Evolutionary conservation across 2,113 vertebrate species (phyloP).

Genomic region (Coptodon rendalli): DNA sequence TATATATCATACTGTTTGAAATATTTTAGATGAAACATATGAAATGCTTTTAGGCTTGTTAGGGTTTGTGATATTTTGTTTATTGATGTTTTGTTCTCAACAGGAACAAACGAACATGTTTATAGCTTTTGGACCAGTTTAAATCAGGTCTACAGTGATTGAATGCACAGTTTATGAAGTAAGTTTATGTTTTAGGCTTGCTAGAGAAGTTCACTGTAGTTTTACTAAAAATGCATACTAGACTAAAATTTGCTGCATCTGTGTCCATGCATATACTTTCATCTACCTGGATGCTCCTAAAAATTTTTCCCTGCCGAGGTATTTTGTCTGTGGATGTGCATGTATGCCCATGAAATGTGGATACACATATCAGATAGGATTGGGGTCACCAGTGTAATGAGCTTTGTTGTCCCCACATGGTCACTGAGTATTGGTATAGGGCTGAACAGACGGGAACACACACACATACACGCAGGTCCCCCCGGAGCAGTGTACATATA

Average conservation of each 20-base stretch:
- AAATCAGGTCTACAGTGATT: not conserved
- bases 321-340: not conserved
- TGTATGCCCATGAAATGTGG: slow-evolving; percentile 8
- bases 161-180: not conserved
- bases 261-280: not conserved
- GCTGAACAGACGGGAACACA: slow-evolving; percentile 25
- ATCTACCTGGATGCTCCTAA: not conserved
- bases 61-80: not conserved
- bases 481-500: slow-evolving; percentile 59
- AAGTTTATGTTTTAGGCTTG: not conserved
- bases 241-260: not conserved
- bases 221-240: not conserved
- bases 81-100: not conserved
- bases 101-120: not conserved
- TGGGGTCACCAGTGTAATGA: slow-evolving; percentile 62
- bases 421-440: slow-evolving; percentile 38
- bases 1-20: slow-evolving; percentile 20
- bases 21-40: not conserved
- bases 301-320: not conserved
- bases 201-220: not conserved
- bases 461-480: slow-evolving; percentile 32
- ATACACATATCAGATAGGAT: slow-evolving; percentile 44
- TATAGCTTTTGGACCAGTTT: not conserved
- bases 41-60: slow-evolving; percentile 7
- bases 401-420: slow-evolving; percentile 54